Evolutionary conservation across 2,888 invertebrate genomes (phyloP).

Genomic region (Drosophila sordidula): DNA sequence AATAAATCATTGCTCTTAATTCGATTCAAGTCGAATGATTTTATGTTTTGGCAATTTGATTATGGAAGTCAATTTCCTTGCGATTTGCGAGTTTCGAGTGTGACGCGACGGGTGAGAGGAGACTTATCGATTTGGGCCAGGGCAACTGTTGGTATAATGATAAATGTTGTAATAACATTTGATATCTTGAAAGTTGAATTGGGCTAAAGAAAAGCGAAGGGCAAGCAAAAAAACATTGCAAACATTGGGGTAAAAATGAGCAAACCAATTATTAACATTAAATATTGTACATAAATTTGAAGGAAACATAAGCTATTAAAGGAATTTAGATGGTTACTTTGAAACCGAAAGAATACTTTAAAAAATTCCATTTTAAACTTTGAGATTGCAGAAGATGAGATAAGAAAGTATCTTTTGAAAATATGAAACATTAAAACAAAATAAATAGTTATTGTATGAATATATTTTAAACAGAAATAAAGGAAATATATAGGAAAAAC

Average conservation of each 20-base stretch:
- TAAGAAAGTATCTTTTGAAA: no score
- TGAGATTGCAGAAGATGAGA: no score
- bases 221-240: neutral
- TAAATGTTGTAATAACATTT: conserved; percentile 28
- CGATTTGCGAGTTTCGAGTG: conserved; percentile 17
- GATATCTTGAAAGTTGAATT: neutral
- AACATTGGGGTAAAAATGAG: neutral
- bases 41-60: conserved; percentile 42
- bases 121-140: conserved; percentile 50
- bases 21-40: conserved; percentile 58
- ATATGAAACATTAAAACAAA: no score
- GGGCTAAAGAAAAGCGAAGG: neutral
- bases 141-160: conserved; percentile 16
- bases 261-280: neutral
- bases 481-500: no score
- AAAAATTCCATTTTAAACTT: no score
- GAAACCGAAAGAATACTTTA: no score
- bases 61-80: conserved; percentile 43
- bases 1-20: conserved; percentile 67
- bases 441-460: no score
- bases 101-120: conserved; percentile 6
- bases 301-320: no score
- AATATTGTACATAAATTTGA: no score
- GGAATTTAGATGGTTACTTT: no score
- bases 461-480: no score